Evolutionary conservation across 2,113 vertebrate species (phyloP), one percentile per base, ranked within the genome.

Genomic region (Solea senegalensis): DNA sequence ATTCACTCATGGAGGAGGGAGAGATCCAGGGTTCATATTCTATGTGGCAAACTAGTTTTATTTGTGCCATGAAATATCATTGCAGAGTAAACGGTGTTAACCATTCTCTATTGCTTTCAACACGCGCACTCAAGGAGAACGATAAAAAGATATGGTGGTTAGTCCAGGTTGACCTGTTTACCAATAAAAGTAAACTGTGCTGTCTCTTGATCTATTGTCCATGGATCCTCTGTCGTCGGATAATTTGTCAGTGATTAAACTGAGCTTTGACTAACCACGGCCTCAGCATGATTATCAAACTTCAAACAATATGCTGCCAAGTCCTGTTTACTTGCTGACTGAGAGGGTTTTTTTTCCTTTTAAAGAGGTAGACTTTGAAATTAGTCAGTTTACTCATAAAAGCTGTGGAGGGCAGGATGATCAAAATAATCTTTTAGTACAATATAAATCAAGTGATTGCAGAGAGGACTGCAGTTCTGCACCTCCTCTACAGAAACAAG

Each of bases 161-260:
- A 52, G 49, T 78, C 21, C 26, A 21, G 50, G 44, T 72, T 54
- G 8, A 60, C 16, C 7, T 77, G 54, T 60, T 77, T 51, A 72
- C 43, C 55, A 77, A 65, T 66, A 61, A 49, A 66, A 72, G 21
- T 55, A 48, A 76, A 43, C 14, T 3, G 51, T 71, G 43, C 51
- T 62, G 50, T 68, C 26, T 75, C 2, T 44, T 44, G 43, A 44
- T 49, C 27, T 60, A 54, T 48, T 64, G 41, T 46, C 48, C 43
- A 70, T 60, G 16, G 54, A 54, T 59, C 28, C 60, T n/a, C 58
- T 58, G 46, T 46, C 13, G n/a, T 62, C n/a, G 28, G 21, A 68
- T 54, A 40, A 74, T 46, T 53, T 52, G 40, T 40, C 48, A 27
- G 46, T 74, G 9, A 40, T 54, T 39, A 60, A 46, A 55, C 53